phyloP scores from a whole-genome alignment of 2,113 vertebrate genomes.

The Tylochromis polylepis region DNA sequence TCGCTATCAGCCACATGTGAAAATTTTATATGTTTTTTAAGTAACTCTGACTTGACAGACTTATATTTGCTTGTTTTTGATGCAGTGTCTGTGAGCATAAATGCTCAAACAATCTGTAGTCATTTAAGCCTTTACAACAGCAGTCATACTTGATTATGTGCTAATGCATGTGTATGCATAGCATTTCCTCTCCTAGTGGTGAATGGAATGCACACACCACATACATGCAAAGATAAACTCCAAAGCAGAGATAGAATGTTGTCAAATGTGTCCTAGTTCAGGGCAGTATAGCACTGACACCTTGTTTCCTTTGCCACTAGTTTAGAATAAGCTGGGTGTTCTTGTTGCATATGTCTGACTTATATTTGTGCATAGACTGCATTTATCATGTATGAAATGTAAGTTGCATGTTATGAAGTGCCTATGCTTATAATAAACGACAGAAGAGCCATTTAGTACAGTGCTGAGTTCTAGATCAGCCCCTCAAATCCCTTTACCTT shows the following conservation, averaged over 20 bases:
- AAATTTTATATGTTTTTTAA: constrained; percentile 33
- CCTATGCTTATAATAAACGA: constrained; percentile 48
- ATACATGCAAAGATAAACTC: not conserved
- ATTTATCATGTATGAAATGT: constrained; percentile 16
- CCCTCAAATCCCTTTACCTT: not conserved
- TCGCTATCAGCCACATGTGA: not conserved
- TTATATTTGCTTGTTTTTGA: not conserved
- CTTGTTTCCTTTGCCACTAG: not conserved
- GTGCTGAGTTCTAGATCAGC: constrained; percentile 1
- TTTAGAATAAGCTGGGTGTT: not conserved
- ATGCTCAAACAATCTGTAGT: not conserved
- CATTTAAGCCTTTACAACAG: not conserved
- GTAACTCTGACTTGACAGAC: not conserved
- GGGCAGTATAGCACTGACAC: not conserved
- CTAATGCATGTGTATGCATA: not conserved
- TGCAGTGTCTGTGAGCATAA: not conserved
- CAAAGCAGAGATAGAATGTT: not conserved
- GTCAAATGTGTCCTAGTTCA: not conserved
- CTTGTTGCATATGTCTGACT: not conserved
- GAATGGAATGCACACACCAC: not conserved
- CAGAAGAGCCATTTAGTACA: constrained; percentile 35
- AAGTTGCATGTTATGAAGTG: constrained; percentile 70
- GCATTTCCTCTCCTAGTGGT: not conserved
- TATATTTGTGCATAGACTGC: not conserved
- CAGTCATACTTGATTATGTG: not conserved